Base-by-base conservation (phyloP, 1,140 invertebrate species). In the Pseudomyrmex pallidus region DNA sequence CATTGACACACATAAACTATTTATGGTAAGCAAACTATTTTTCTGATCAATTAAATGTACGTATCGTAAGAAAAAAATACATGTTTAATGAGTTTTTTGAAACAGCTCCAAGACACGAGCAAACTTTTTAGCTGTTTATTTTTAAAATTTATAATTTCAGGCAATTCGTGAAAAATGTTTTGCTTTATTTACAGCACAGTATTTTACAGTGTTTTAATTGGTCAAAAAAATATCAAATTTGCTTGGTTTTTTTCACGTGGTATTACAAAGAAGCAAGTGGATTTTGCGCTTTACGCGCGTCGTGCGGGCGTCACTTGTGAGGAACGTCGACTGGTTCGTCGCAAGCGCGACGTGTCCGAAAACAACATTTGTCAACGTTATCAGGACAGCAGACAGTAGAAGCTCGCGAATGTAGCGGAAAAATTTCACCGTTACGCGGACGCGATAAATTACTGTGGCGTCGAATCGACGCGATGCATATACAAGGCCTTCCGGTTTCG, bases 321-420 rank as follows among this genome's bases (percentile, higher is more conserved):
- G 46, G 20, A 70, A 64, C 46, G 8, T 77, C 17, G 48, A 44
- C 7, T 25, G 61, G 25, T 64, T 76, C 66, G 62, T 64, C 62
- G 35, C 25, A 35, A 35, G 35, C 59, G 12, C n/a, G 44, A 57
- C 46, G 54, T 66, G 59, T 59, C 22, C 44, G 22, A 70, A 35
- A 80, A 80, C 74, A 20, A 68, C 66, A 80, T 80, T 80, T 80
- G 56, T 80, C 76, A 80, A 62, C 20, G 66, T 70, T 80, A 66
- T 72, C 66, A 72, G 22, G 13, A n/a, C 35, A 35, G 50, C 20
- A 22, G 54, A 80, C 66, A 80, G 35, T 50, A 59, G 61, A 35
- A 52, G 76, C 22, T 46, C 44, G 66, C 12, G 66, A 80, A 70
- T 80, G 76, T 48, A 70, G 62, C 52, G 54, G 44, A 80, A 70